Evolutionary conservation across 1,140 invertebrate species (phyloP), one percentile per base, ranked within the genome.

Genomic region (Drosophila serrata): DNA sequence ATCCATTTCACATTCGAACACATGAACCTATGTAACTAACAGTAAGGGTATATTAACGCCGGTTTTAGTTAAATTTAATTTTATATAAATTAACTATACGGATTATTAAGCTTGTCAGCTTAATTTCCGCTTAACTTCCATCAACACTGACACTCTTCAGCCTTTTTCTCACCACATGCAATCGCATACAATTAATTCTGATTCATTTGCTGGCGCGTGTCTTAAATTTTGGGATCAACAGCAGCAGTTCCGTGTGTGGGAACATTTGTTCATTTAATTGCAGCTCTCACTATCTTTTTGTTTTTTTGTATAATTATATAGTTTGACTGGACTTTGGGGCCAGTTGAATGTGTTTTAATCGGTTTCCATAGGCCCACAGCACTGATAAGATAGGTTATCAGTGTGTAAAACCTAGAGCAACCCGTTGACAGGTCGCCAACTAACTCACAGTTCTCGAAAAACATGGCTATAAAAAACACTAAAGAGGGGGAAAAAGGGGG

Each of bases 331-430:
- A 73, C 69, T 73, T 72, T 73, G 69, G n/a, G n/a, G 29, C 43
- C 29, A 40, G 22, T 27, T 65, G 15, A 60, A 24, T 42, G 24
- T 19, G 48, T 67, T 56, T 19, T 40, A 72, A 72, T 72, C 29
- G n/a, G 46, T 58, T 68, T 70, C 40, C 33, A 39, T 15, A 46
- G 49, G 19, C 51, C n/a, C n/a, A n/a, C 42, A 11, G 3, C 1
- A 6, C 4, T 72, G 68, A 73, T 73, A 72, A 73, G 67, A 73
- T 72, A 72, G 69, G 67, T 73, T 72, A 73, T 72, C 68, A 17
- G 9, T 1, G 19, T 22, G 37, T 31, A 39, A 68, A 57, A 70
- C 51, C 65, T 70, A 72, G 24, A 48, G 53, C 68, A 70, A 70
- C 60, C 12, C 27, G 24, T 19, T 72, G 68, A 48, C 68, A 72